Evolutionary conservation across 1,140 invertebrate species (phyloP).

Genomic region (Pinna nobilis): DNA sequence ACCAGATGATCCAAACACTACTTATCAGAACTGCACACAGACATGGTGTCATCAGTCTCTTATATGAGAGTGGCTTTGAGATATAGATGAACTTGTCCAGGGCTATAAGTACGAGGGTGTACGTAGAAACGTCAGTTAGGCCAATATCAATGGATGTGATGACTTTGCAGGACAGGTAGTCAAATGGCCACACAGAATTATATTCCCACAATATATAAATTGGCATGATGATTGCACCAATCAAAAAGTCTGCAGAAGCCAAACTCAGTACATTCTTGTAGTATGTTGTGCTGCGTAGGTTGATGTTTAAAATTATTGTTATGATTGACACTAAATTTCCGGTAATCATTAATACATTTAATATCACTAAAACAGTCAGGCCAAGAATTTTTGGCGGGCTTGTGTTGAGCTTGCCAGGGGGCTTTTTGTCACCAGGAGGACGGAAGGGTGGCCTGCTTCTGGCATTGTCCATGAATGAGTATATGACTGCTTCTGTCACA

Average conservation of each 20-base stretch:
- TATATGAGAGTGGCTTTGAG: conserved; percentile 49
- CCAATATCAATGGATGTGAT: conserved; percentile 46
- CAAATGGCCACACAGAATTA: conserved; percentile 50
- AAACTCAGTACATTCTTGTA: conserved; percentile 56
- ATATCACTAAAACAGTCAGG: conserved; percentile 35
- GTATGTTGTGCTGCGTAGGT: conserved; percentile 40
- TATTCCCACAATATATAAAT: conserved; percentile 53
- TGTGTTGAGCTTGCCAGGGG: too few relatives aligned
- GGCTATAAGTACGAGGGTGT: conserved; percentile 49
- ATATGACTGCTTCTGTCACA: too few relatives aligned
- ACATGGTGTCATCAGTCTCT: conserved; percentile 36
- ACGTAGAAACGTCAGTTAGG: conserved; percentile 50
- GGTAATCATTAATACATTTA: conserved; percentile 47
- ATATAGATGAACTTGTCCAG: conserved; percentile 56
- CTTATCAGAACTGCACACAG: conserved; percentile 28
- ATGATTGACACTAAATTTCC: conserved; percentile 51
- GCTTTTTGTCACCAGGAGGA: too few relatives aligned
- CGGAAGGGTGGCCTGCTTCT: too few relatives aligned
- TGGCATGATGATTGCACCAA: conserved; percentile 47
- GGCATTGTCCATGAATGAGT: too few relatives aligned
- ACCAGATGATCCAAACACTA: conserved; percentile 39
- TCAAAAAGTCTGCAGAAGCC: conserved; percentile 49
- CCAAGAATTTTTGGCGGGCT: too few relatives aligned
- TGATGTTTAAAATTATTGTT: conserved; percentile 38
- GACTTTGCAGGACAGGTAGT: conserved; percentile 39